Evolutionary conservation across 2,888 invertebrate species (phyloP), one percentile per base, ranked within the genome.

Genomic region (Drosophila ezoana): DNA sequence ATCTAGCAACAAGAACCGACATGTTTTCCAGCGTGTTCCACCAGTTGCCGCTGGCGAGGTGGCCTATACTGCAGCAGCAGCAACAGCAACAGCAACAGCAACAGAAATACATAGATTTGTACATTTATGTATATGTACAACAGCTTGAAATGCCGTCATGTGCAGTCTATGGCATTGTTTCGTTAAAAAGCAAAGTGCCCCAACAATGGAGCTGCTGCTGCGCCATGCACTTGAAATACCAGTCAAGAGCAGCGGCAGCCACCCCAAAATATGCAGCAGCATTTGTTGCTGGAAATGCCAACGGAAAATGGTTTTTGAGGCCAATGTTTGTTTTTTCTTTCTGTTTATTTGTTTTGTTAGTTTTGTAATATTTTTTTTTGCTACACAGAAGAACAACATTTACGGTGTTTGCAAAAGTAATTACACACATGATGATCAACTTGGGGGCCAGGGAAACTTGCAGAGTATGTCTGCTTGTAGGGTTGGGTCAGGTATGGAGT

Each of bases 191-290:
- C 63, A 51, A 57, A 67, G 58, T 62, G 61, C 28, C 40, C 61
- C 58, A 75, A 76, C 75, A 72, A 74, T 67, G 62, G 49, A 23
- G n/a, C 56, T 23, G 18, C 51, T 51, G 56, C 73, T 59, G 66
- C 61, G 56, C 35, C 59, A 72, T 82, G 82, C 75, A 81, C 83
- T 83, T 83, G 82, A 83, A 83, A 82, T 76, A 67, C 79, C 74
- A 84, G 80, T 64, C 73, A 73, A 74, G 71, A 56, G 73, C 75
- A 76, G 68, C 47, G 60, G 60, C 60, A 41, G 65, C 44, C 35
- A 53, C 60, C 64, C 58, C 37, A 63, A 74, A 69, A 65, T 66
- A 51, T 59, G 65, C 70, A 60, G 41, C 23, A 20, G 20, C 9
- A 18, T 32, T 23, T 49, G 16, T 10, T 32, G 44, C 35, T 18